phyloP scores from a whole-genome alignment of 92 coral and sea anemone genomes.

The Phymanthus crucifer region DNA sequence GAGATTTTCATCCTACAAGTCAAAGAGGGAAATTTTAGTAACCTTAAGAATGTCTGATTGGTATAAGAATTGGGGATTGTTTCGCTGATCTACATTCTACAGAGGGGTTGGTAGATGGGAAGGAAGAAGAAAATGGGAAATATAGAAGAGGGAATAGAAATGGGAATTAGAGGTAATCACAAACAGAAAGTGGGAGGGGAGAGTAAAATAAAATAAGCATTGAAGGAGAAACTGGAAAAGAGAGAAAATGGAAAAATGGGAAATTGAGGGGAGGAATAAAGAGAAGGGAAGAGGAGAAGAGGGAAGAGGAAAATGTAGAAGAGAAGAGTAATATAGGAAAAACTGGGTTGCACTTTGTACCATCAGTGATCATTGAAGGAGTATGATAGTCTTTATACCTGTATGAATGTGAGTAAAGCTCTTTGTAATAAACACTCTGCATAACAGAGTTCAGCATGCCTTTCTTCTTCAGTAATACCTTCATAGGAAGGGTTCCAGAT shows the following conservation, averaged over 20 bases:
- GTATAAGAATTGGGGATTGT: too few relatives aligned
- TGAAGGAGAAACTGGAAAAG: neutral
- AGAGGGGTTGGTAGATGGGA: neutral
- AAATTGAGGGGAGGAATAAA: neutral
- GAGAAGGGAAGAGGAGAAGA: neutral
- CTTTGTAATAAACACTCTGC: conserved; percentile 97
- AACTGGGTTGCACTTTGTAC: neutral
- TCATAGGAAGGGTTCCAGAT: conserved; percentile 95
- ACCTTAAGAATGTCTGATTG: neutral
- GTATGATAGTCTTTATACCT: conserved; percentile 52
- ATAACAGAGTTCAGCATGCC: conserved; percentile 98
- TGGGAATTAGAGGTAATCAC: neutral
- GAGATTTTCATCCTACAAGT: conserved; percentile 77
- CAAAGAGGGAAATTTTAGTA: neutral
- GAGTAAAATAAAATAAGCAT: neutral
- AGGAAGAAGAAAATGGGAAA: neutral
- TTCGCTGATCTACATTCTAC: neutral
- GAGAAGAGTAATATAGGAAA: neutral
- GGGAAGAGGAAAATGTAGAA: neutral
- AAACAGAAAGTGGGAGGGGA: neutral
- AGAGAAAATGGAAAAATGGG: neutral
- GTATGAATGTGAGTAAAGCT: conserved; percentile 92
- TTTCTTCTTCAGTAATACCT: conserved; percentile 85
- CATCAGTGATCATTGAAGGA: neutral
- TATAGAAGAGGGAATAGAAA: neutral